These are phyloP conservation scores for Siniperca obscura DNA, from an alignment of 2,797 vertebrate genomes.

Conservation along the genomic window DNA sequence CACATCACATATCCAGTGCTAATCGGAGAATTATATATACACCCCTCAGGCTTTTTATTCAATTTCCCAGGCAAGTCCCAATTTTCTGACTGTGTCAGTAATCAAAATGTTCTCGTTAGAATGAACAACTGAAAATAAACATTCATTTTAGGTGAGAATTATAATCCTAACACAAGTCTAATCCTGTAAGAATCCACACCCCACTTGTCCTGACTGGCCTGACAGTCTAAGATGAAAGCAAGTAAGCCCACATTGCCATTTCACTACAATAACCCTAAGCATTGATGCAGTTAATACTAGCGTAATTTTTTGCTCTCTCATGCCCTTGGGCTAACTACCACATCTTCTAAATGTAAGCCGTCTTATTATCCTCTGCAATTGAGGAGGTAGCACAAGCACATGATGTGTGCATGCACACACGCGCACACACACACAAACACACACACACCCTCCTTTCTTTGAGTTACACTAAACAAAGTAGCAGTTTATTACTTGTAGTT, in stretches of 20 bases:
- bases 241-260: background rate
- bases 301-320: slow-evolving; percentile 1
- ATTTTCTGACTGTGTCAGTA: background rate
- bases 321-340: slow-evolving; percentile 24
- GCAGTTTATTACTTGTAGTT: slow-evolving; percentile 13
- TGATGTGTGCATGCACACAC: slow-evolving; percentile 19
- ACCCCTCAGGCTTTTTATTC: background rate
- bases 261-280: background rate
- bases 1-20: slow-evolving; percentile 4
- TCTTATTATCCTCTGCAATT: slow-evolving; percentile 31
- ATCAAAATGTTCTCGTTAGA: background rate
- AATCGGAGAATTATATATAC: background rate
- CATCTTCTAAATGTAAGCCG: slow-evolving; percentile 19
- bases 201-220: slow-evolving; percentile 11
- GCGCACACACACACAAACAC: slow-evolving; percentile 1
- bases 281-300: slow-evolving; percentile 6
- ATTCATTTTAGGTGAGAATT: background rate
- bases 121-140: background rate
- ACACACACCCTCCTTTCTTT: slow-evolving; percentile 7
- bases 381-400: slow-evolving; percentile 45
- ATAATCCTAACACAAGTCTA: background rate
- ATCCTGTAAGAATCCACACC: slow-evolving; percentile 10
- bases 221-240: background rate
- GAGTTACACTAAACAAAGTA: slow-evolving; percentile 23
- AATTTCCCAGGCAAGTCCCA: background rate